These are phyloP conservation scores for Struthidea cinerea DNA, from an alignment of 2,113 vertebrate species.

Conservation along the genomic window DNA sequence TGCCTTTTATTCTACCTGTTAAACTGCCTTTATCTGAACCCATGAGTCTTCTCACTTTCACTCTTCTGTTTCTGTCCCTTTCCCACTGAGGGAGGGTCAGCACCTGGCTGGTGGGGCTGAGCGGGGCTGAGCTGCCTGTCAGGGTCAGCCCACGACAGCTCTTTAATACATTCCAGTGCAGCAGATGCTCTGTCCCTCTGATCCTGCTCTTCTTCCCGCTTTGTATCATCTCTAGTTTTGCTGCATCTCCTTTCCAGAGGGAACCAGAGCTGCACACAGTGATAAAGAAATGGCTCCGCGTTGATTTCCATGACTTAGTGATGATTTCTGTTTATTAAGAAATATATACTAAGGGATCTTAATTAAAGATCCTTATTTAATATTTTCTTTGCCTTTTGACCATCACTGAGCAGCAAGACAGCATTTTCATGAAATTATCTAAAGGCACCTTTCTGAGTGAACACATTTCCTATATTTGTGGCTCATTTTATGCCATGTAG, in stretches of 20 bases:
- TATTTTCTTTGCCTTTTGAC: neutral
- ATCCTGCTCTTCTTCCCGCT: neutral
- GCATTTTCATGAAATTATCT: neutral
- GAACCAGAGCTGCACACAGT: neutral
- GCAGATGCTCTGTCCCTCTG: neutral
- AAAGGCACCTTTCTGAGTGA: neutral
- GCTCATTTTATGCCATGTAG: neutral
- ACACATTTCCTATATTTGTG: neutral
- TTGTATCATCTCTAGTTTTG: neutral
- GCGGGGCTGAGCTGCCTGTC: neutral
- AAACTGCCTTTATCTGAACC: neutral
- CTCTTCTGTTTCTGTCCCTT: neutral
- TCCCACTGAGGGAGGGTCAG: neutral
- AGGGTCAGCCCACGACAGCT: accelerated
- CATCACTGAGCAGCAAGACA: neutral
- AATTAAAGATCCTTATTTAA: neutral
- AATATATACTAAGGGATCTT: neutral
- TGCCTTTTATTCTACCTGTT: neutral
- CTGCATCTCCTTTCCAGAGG: neutral
- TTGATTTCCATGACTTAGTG: neutral
- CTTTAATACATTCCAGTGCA: neutral
- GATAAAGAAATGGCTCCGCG: neutral
- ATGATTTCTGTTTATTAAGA: neutral
- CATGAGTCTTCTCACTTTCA: neutral
- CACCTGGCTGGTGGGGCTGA: accelerated